Evolutionary conservation across 2,888 invertebrate genomes (phyloP).

Genomic region (Drosophila dives): DNA sequence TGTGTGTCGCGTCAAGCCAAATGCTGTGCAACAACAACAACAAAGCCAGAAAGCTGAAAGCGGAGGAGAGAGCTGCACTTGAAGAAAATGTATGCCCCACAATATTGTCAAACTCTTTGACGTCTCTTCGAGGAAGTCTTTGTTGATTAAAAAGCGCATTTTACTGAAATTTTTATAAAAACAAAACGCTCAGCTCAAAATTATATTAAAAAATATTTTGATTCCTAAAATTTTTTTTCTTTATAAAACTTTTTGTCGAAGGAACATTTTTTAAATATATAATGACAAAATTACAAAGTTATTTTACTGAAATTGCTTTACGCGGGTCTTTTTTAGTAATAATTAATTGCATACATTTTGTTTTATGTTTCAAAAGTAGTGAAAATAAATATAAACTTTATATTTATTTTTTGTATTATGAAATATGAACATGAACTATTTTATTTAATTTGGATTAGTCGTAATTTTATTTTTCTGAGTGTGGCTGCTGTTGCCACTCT

Average conservation of each 20-base stretch:
- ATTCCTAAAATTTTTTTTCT: not conserved
- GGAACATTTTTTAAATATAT: too few species aligned
- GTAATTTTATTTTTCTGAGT: not conserved
- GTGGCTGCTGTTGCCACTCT: constrained; percentile 1
- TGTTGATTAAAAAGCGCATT: not conserved
- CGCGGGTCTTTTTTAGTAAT: too few species aligned
- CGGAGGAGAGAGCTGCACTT: not conserved
- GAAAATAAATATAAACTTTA: not conserved
- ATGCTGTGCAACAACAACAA: constrained; percentile 25
- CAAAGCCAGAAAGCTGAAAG: not conserved
- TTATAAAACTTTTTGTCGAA: not conserved
- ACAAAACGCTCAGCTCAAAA: not conserved
- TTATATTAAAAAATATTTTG: not conserved
- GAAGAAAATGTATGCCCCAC: not conserved
- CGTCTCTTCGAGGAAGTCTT: not conserved
- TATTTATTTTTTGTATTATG: not conserved
- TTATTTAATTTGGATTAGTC: not conserved
- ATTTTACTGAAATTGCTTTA: too few species aligned
- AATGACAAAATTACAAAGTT: too few species aligned
- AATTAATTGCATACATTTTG: too few species aligned
- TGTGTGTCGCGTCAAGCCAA: constrained; percentile 57
- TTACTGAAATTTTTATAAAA: not conserved
- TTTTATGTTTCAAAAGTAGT: not conserved
- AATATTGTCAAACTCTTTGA: not conserved
- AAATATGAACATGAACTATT: not conserved